Base-by-base conservation (phyloP, 92 coral and sea anemone species). In the Metridium senile region DNA sequence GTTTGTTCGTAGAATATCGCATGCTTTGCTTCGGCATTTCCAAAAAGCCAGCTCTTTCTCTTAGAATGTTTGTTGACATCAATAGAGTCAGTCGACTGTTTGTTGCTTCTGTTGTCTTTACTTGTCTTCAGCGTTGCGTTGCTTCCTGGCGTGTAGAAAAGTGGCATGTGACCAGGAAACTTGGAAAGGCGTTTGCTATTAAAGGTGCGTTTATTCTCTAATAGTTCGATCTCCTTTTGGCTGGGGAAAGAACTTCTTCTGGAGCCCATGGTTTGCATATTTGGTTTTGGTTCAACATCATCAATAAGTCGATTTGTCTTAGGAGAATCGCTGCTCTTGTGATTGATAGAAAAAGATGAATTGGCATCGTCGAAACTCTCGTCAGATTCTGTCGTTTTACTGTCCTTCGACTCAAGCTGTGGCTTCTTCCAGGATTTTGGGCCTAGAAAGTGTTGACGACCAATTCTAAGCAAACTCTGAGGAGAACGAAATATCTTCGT, bases 91-190 rank as follows among this genome's bases (percentile, higher is more conserved):
- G 49, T 31, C 11, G 65, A 20, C 25, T 52, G 25, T 29, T 72
- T 58, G 18, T n/a, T n/a, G n/a, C n/a, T n/a, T n/a, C 65, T 73
- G 23, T 73, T 63, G 23, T 49, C 78, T 2, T 57, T 73, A 13
- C 22, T 72, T 30, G 59, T 34, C 3, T 43, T 43, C 28, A 62
- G 21, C 16, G 20, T 63, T 62, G 70, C 27, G 7, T 43, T 71
- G 57, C 1, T 64, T 7, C 80, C 72, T 45, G 84, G 84, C n/a
- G 20, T 11, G 49, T 69, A 68, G 32, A 77, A 77, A 26, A 79
- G 69, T 17, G 84, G 84, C 34, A 77, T 26, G 19, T 64, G 61
- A 0, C 52, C 23, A 11, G 84, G 76, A 33, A 70, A 47, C 16
- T 53, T 72, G 1, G 54, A 13, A 23, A 23, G 51, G 13, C 66